Conservation (phyloP, 2,113 vertebrate species). For the Arizona elegans region DNA sequence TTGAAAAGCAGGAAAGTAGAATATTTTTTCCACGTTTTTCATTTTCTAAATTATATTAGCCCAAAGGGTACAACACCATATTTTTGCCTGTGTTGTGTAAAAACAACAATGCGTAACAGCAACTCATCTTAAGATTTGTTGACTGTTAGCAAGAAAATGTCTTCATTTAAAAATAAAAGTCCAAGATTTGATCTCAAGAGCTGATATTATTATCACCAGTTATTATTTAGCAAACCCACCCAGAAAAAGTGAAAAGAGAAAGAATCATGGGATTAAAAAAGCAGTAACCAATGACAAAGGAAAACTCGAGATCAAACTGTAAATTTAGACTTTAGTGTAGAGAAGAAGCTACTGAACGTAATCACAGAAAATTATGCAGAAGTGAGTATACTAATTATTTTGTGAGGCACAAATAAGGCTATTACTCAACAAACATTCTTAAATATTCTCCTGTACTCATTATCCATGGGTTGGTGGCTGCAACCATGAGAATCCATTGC, state of each 20-base stretch:
- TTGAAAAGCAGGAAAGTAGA: neutral
- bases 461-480: fast-evolving
- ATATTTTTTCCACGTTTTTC: constrained; percentile 8
- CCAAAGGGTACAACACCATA: neutral
- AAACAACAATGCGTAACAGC: neutral
- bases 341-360: neutral
- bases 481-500: neutral
- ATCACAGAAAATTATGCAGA: neutral
- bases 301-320: no score
- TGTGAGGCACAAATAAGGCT: neutral
- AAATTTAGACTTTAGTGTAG: neutral
- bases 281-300: neutral
- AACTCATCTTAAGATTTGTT: neutral
- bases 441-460: neutral
- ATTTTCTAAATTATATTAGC: neutral
- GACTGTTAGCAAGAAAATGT: neutral
- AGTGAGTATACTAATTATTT: neutral
- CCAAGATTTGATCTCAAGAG: neutral
- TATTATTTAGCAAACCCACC: neutral
- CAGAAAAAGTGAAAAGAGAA: neutral
- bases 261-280: neutral
- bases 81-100: neutral
- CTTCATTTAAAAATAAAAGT: neutral
- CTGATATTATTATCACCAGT: neutral
- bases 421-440: neutral